Percentiles rank a stretch among this genome's conserved stretches.
Evolutionary conservation across 2,113 vertebrate species (phyloP).

Genomic region (Rhynchomys soricoides): DNA sequence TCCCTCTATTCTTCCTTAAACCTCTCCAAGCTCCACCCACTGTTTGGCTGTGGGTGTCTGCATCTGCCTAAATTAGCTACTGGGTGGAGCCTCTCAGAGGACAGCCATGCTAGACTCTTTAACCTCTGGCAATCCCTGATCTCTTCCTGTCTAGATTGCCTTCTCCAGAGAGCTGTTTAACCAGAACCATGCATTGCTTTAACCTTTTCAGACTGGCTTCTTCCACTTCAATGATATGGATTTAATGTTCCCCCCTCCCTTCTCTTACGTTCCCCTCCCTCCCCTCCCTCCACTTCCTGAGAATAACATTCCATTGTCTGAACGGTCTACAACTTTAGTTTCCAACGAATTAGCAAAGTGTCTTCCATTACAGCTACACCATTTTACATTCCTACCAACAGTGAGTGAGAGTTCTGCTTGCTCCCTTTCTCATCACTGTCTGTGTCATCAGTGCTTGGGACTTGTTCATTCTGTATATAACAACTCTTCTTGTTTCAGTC

Average conservation of each 20-base stretch:
- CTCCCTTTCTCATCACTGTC: neutral
- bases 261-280: neutral
- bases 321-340: neutral
- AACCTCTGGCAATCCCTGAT: neutral
- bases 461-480: neutral
- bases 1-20: too few relatives aligned
- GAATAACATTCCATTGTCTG: neutral
- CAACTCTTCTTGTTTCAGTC: neutral
- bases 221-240: neutral
- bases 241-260: neutral
- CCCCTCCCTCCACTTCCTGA: rapidly evolving
- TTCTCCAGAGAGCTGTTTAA: neutral
- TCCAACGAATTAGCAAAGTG: neutral
- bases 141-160: neutral
- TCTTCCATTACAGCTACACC: neutral
- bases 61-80: too few relatives aligned
- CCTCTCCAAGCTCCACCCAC: too few relatives aligned
- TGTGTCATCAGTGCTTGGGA: neutral
- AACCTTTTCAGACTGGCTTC: neutral
- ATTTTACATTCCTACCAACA: neutral
- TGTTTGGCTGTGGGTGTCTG: too few relatives aligned
- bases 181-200: neutral
- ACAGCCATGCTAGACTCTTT: neutral
- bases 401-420: neutral
- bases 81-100: too few relatives aligned